A percentile compares a stretch with the other conserved stretches of the same genome.
Conservation (phyloP, 2,797 vertebrate genomes). For the Eremophila alpestris region DNA sequence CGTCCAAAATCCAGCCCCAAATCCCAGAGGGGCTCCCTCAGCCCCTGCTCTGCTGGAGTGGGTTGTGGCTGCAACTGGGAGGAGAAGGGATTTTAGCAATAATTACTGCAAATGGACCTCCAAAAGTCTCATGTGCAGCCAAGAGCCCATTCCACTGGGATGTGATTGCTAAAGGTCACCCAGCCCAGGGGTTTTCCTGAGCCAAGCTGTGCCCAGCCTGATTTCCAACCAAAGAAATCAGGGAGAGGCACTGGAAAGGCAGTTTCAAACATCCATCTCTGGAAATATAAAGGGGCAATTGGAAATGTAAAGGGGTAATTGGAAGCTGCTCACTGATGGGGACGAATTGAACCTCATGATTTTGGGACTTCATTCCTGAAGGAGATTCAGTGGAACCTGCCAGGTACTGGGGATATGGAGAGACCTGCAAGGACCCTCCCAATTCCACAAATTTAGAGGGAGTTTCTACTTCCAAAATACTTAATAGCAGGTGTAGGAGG, state of each 20-base stretch:
- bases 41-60: not conserved
- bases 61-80: not conserved
- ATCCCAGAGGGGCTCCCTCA: not conserved
- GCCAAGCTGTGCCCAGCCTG: not conserved
- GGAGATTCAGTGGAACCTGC: not conserved
- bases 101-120: not conserved
- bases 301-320: not conserved
- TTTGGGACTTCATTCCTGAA: not conserved
- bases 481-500: not conserved
- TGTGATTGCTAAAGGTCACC: not conserved
- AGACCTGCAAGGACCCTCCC: not conserved
- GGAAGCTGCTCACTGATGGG: not conserved
- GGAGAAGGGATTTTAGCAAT: not conserved
- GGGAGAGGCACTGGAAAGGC: not conserved
- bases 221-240: not conserved
- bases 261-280: not conserved
- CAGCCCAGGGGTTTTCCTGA: not conserved
- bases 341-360: not conserved
- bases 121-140: not conserved
- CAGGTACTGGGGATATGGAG: not conserved
- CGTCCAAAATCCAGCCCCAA: not conserved
- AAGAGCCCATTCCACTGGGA: not conserved
- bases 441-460: not conserved
- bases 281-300: not conserved
- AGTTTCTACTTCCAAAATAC: not conserved